Percentiles rank a stretch among this genome's conserved stretches.
Conservation (phyloP, 1,140 invertebrate genomes). For the Caenorhabditis brenneri region DNA sequence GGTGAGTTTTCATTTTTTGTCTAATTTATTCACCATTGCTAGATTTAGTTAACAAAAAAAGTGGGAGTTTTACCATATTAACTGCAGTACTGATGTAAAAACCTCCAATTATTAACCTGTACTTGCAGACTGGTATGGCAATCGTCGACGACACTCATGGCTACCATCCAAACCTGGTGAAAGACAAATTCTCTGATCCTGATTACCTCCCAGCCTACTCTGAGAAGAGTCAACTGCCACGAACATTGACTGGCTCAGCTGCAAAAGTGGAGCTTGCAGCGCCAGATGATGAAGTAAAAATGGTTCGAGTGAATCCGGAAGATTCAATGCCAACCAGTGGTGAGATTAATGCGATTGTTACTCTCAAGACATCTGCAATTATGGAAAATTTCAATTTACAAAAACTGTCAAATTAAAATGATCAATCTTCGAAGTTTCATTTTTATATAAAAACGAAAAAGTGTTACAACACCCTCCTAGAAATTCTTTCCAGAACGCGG, state of each 20-base stretch:
- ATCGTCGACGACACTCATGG: slow-evolving; percentile 44
- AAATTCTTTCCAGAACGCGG: not conserved
- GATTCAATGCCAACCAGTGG: not conserved
- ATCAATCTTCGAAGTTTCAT: too few species aligned
- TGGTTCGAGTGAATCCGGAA: slow-evolving; percentile 6
- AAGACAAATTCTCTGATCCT: slow-evolving; percentile 3
- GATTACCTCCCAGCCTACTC: slow-evolving; percentile 21
- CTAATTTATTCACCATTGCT: too few species aligned
- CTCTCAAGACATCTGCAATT: too few species aligned
- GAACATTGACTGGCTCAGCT: slow-evolving; percentile 32
- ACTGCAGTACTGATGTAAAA: too few species aligned
- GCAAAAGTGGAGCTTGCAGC: slow-evolving; percentile 19
- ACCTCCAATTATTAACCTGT: too few species aligned
- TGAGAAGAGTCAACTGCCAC: slow-evolving; percentile 31
- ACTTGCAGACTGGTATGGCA: slow-evolving; percentile 40
- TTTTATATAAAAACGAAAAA: too few species aligned
- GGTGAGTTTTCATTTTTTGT: not conserved
- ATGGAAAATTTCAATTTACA: too few species aligned
- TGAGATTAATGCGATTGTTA: not conserved
- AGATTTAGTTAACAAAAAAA: too few species aligned
- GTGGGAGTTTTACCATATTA: too few species aligned
- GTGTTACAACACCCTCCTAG: too few species aligned
- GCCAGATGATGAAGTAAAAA: not conserved
- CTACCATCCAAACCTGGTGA: not conserved
- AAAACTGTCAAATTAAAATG: too few species aligned